These are phyloP conservation scores for Leptogaster cylindrica DNA, from an alignment of 2,888 invertebrate species.

Conservation along the genomic window DNA sequence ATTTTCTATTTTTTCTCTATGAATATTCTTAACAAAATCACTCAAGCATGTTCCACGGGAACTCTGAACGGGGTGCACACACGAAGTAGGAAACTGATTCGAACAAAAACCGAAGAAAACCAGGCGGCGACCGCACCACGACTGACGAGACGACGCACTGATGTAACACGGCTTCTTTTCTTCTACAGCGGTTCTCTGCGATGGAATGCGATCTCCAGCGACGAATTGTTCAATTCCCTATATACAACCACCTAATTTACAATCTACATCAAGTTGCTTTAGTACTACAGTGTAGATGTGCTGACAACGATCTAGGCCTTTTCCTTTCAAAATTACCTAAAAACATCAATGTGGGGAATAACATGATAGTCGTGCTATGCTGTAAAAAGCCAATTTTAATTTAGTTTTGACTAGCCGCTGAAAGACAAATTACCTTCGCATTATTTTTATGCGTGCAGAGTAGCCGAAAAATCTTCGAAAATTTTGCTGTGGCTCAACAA, in stretches of 20 bases:
- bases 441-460: too few species aligned
- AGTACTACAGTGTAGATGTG: too few species aligned
- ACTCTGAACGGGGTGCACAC: conserved; percentile 26
- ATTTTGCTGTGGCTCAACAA: too few species aligned
- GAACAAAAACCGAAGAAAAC: conserved; percentile 42
- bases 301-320: too few species aligned
- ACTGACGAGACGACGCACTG: conserved; percentile 53
- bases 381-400: too few species aligned
- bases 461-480: too few species aligned
- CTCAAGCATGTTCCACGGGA: conserved; percentile 5
- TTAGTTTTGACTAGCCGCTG: too few species aligned
- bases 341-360: too few species aligned
- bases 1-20: background rate
- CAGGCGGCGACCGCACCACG: conserved; percentile 49
- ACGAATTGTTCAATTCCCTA: background rate
- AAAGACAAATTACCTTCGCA: too few species aligned
- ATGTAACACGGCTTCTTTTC: conserved; percentile 35
- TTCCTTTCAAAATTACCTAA: too few species aligned
- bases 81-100: conserved; percentile 26
- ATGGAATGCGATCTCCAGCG: conserved; percentile 1
- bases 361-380: too few species aligned
- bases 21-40: conserved; percentile 18
- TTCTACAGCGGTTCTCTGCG: conserved; percentile 36
- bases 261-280: too few species aligned
- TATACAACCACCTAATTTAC: background rate